phyloP scores from a whole-genome alignment of 2,113 vertebrate species.

The Mirza zaza region DNA sequence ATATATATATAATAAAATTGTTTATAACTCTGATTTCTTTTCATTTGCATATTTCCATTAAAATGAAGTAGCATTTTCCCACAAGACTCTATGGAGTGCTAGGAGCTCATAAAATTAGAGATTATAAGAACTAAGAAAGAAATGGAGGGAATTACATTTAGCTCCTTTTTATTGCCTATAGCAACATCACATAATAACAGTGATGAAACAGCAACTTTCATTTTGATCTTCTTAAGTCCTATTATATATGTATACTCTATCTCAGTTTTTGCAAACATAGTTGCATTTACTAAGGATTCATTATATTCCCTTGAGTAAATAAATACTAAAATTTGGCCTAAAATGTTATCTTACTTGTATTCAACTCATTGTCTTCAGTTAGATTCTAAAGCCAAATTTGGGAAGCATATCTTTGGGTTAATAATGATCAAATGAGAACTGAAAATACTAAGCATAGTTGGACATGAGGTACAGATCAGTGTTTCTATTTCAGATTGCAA shows the following conservation, averaged over 20 bases:
- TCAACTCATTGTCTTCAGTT: neutral
- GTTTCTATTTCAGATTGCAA: neutral
- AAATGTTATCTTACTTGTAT: neutral
- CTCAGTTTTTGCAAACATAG: neutral
- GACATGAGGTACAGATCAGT: neutral
- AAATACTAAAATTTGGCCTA: constrained; percentile 24
- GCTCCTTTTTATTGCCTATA: neutral
- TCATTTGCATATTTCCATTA: constrained; percentile 29
- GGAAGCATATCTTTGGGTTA: neutral
- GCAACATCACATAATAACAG: neutral
- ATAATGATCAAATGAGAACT: neutral
- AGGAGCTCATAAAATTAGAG: constrained; percentile 31
- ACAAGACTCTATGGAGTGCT: neutral
- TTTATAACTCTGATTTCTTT: neutral
- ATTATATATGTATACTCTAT: neutral
- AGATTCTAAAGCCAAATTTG: neutral
- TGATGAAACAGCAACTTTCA: neutral
- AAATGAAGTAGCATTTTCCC: constrained; percentile 41
- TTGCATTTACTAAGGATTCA: neutral
- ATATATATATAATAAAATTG: neutral
- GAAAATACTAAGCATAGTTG: neutral
- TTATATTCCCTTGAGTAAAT: constrained; percentile 13
- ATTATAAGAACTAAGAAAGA: constrained; percentile 7
- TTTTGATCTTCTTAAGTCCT: constrained; percentile 34
- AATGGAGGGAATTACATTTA: constrained; percentile 22